Evolutionary conservation across 1,140 invertebrate species (phyloP).

Genomic region (Drosophila pandora): DNA sequence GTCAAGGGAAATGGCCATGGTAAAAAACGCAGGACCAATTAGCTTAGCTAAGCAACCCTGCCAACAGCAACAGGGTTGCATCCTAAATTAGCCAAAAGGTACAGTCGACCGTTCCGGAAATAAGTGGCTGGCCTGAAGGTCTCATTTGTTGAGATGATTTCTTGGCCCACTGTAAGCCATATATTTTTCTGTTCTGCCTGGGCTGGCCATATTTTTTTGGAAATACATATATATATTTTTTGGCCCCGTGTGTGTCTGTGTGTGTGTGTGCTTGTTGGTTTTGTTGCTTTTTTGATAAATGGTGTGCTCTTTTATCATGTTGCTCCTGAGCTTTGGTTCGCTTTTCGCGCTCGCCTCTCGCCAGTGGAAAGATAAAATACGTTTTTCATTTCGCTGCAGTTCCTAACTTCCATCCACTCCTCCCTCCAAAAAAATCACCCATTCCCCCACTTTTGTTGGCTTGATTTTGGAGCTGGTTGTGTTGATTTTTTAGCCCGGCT

Average conservation of each 20-base stretch:
- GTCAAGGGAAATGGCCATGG: conserved; percentile 21
- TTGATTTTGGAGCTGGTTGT: conserved; percentile 53
- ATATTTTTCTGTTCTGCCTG: conserved; percentile 57
- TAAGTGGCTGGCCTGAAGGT: conserved; percentile 31
- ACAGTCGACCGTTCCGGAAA: conserved; percentile 38
- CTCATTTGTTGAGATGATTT: conserved; percentile 14
- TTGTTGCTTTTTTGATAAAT: conserved; percentile 76
- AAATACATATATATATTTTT: conserved; percentile 16
- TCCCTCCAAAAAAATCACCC: neutral
- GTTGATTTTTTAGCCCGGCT: conserved; percentile 68
- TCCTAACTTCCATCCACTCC: conserved; percentile 37
- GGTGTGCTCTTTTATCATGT: conserved; percentile 80
- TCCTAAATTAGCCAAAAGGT: conserved; percentile 20
- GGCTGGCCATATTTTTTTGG: conserved; percentile 60
- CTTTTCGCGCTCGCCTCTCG: conserved; percentile 60
- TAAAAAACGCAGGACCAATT: conserved; percentile 48
- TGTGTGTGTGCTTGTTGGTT: conserved; percentile 31
- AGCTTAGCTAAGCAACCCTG: conserved; percentile 27
- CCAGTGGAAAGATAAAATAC: conserved; percentile 78
- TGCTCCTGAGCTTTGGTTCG: conserved; percentile 76
- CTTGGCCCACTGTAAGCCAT: conserved; percentile 59
- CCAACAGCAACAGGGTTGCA: neutral
- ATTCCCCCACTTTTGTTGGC: conserved; percentile 27
- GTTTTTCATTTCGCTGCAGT: conserved; percentile 79
- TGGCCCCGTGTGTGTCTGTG: neutral